Conservation (phyloP, 2,888 invertebrate genomes). For the Augochlorella aurata region DNA sequence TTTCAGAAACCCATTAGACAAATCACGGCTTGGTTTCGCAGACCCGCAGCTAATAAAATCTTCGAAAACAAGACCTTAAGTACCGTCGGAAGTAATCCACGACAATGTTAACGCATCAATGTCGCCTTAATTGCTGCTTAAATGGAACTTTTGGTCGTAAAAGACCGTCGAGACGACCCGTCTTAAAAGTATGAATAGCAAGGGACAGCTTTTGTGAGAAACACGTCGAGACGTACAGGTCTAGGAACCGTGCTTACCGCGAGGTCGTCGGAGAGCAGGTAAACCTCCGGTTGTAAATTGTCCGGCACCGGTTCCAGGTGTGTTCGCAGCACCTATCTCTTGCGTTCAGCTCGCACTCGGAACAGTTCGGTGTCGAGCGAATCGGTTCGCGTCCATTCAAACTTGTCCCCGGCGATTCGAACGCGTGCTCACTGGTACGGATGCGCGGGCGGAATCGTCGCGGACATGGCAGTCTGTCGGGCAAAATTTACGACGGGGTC, state of each 20-base stretch:
- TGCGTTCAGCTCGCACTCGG: background rate
- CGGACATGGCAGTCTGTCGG: slow-evolving; percentile 5
- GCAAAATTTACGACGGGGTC: slow-evolving; percentile 10
- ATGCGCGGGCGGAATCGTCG: slow-evolving; percentile 26
- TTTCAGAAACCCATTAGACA: no score
- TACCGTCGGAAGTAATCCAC: no score
- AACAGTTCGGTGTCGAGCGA: background rate
- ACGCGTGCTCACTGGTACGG: slow-evolving; percentile 9
- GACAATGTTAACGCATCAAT: background rate
- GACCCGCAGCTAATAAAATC: no score
- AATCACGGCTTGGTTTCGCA: no score
- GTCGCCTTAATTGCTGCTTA: background rate
- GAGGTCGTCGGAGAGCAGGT: background rate
- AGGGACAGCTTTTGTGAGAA: background rate
- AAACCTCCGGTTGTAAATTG: background rate
- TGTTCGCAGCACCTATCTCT: background rate
- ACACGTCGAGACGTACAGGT: background rate
- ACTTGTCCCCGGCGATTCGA: background rate
- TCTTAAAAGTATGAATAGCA: background rate
- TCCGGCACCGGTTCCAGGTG: background rate
- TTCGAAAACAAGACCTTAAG: no score
- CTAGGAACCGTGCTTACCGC: background rate
- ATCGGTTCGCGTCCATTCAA: slow-evolving; percentile 10
- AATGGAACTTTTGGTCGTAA: background rate
- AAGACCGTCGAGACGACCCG: background rate